A percentile compares a stretch with the other conserved stretches of the same genome.
phyloP scores from a whole-genome alignment of 2,888 invertebrate genomes.

The Itoplectis maculator region DNA sequence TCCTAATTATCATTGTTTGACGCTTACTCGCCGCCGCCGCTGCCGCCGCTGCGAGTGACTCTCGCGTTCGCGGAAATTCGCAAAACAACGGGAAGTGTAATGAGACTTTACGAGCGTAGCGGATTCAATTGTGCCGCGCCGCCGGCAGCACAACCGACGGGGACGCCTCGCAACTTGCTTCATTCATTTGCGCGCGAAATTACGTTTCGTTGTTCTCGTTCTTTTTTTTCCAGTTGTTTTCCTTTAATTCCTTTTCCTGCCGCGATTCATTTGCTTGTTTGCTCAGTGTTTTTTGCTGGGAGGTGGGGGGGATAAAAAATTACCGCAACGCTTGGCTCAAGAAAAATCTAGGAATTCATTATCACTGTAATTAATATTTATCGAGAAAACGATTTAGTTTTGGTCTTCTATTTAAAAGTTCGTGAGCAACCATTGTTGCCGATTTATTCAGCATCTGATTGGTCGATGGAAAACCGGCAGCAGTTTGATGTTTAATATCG shows the following conservation, averaged over 20 bases:
- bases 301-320: too few relatives aligned
- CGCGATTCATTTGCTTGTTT: constrained; percentile 36
- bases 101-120: constrained; percentile 67
- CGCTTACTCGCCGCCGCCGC: constrained; percentile 65
- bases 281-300: not conserved
- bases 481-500: too few relatives aligned
- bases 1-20: constrained; percentile 81
- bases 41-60: constrained; percentile 50
- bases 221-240: not conserved
- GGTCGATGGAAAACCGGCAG: too few relatives aligned
- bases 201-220: constrained; percentile 35
- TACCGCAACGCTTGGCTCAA: too few relatives aligned
- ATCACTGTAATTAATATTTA: too few relatives aligned
- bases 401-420: too few relatives aligned
- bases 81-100: constrained; percentile 64
- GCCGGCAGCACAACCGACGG: not conserved
- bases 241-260: not conserved
- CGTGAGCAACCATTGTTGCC: too few relatives aligned
- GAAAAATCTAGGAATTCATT: too few relatives aligned
- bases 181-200: constrained; percentile 60
- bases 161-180: constrained; percentile 55
- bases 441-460: too few relatives aligned
- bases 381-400: too few relatives aligned
- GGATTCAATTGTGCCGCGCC: constrained; percentile 56
- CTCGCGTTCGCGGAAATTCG: constrained; percentile 64